Conservation (phyloP, 1,140 invertebrate genomes). For the Nymphalis io region DNA sequence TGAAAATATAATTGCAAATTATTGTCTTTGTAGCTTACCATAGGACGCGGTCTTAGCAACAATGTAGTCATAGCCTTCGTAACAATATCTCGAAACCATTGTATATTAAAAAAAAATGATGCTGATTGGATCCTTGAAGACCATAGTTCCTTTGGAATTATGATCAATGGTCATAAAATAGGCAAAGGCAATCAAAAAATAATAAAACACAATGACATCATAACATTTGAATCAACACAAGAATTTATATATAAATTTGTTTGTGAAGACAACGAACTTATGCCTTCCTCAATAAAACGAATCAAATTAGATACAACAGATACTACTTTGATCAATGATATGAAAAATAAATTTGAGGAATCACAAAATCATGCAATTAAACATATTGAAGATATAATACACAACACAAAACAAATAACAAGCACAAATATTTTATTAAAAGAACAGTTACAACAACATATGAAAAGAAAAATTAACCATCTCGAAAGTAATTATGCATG, state of each 20-base stretch:
- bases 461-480: slow-evolving; percentile 69
- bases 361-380: slow-evolving; percentile 72
- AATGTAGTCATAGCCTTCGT: slow-evolving; percentile 74
- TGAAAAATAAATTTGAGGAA: slow-evolving; percentile 79
- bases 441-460: slow-evolving; percentile 57
- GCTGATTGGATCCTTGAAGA: slow-evolving; percentile 68
- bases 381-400: slow-evolving; percentile 69
- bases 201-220: slow-evolving; percentile 72
- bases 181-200: slow-evolving; percentile 53
- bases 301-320: slow-evolving; percentile 62
- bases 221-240: slow-evolving; percentile 72
- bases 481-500: slow-evolving; percentile 69
- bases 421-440: slow-evolving; percentile 55
- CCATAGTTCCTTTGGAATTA: slow-evolving; percentile 77
- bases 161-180: slow-evolving; percentile 73
- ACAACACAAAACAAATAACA: slow-evolving; percentile 65
- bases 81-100: slow-evolving; percentile 81
- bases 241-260: slow-evolving; percentile 78
- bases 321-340: slow-evolving; percentile 61
- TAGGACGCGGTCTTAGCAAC: slow-evolving; percentile 77
- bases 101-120: slow-evolving; percentile 66
- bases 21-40: slow-evolving; percentile 68
- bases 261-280: slow-evolving; percentile 39
- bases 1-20: slow-evolving; percentile 20
- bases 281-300: slow-evolving; percentile 57